A percentile compares a stretch with the other conserved stretches of the same genome.
Evolutionary conservation across 2,888 invertebrate genomes (phyloP).

Genomic region (Cheilosia scutellata): DNA sequence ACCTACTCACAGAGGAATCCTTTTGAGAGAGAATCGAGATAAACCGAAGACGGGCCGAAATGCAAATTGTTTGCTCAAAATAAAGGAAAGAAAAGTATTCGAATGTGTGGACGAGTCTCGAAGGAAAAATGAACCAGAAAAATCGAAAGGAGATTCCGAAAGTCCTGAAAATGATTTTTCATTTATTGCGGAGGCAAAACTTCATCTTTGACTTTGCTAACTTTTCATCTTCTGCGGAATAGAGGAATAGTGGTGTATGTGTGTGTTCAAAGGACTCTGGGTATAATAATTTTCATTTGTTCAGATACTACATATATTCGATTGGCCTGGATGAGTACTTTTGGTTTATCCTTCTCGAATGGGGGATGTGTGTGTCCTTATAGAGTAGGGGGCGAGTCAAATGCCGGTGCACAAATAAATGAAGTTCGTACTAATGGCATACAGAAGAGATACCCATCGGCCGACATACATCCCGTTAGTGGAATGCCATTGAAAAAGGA

Average conservation of each 20-base stretch:
- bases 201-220: conserved; percentile 68
- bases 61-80: conserved; percentile 43
- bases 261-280: conserved; percentile 28
- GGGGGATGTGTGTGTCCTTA: conserved; percentile 27
- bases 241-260: conserved; percentile 3
- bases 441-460: conserved; percentile 62
- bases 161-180: conserved; percentile 72
- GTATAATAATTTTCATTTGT: conserved; percentile 73
- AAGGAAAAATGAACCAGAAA: conserved; percentile 52
- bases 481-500: conserved; percentile 71
- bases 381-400: conserved; percentile 38
- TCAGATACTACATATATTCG: conserved; percentile 74
- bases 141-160: conserved; percentile 57
- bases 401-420: conserved; percentile 73
- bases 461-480: conserved; percentile 21
- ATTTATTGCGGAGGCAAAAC: conserved; percentile 67
- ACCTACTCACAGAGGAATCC: conserved; percentile 49
- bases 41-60: conserved; percentile 55
- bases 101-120: conserved; percentile 45
- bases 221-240: conserved; percentile 11
- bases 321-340: conserved; percentile 61
- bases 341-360: conserved; percentile 52
- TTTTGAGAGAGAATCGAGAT: conserved; percentile 64
- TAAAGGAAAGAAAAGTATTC: conserved; percentile 24
- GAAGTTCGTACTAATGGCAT: conserved; percentile 73